phyloP scores from a whole-genome alignment of 2,797 vertebrate species.

The Helicolenus hilgendorfi region DNA sequence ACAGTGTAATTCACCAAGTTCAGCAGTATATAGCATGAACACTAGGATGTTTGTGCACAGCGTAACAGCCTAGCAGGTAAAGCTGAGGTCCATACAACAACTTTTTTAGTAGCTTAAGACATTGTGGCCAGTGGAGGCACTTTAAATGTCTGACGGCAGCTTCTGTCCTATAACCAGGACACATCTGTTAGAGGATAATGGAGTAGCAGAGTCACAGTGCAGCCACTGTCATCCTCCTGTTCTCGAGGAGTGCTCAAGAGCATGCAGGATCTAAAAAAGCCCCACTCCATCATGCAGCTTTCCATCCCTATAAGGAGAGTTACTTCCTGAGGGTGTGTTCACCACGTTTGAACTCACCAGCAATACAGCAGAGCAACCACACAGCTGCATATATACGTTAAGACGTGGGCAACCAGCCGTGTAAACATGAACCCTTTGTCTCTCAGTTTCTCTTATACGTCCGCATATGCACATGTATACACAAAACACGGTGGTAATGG shows the following conservation, averaged over 20 bases:
- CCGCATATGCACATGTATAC: slow-evolving; percentile 27
- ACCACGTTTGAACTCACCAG: slow-evolving; percentile 6
- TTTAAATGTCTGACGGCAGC: background rate
- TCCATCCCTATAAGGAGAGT: background rate
- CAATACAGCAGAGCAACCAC: slow-evolving; percentile 11
- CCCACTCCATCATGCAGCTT: background rate
- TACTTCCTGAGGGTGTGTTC: background rate
- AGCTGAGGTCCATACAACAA: background rate
- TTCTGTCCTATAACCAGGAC: slow-evolving; percentile 14
- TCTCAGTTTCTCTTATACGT: background rate
- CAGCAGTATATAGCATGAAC: background rate
- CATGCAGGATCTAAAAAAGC: background rate
- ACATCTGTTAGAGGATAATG: slow-evolving; percentile 25
- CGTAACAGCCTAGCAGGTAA: background rate
- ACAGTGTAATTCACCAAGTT: background rate
- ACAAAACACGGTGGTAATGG: slow-evolving; percentile 24
- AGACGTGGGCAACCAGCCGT: background rate
- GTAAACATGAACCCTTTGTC: background rate
- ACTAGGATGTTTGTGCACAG: background rate
- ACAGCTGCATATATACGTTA: background rate
- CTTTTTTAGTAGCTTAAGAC: background rate
- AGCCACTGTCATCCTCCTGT: slow-evolving; percentile 4
- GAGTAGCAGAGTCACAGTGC: slow-evolving; percentile 12
- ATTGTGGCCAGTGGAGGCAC: background rate
- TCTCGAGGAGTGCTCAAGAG: slow-evolving; percentile 24